Evolutionary conservation across 2,113 vertebrate species (phyloP), one percentile per base, ranked within the genome.

Genomic region (Platycercus adscitus): DNA sequence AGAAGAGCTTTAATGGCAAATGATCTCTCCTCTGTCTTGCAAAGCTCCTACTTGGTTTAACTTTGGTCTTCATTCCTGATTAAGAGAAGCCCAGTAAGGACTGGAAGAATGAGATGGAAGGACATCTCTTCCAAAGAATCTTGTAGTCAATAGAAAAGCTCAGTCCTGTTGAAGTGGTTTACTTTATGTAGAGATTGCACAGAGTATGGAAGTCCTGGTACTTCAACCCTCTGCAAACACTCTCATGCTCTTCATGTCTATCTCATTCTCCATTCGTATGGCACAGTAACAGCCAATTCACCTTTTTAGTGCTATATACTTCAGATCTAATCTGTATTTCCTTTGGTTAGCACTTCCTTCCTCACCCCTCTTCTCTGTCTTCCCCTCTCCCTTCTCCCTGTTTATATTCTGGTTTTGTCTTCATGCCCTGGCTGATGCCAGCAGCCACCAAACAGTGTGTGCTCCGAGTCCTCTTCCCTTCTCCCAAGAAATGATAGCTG

Each of bases 351-450:
- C 47, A 58, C 31, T 73, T 94, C 58, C 37, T 87, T 65, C 28
- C 60, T 70, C 66, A 41, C 44, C 31, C 63, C 52, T 71, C 13
- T 80, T 66, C 63, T 73, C 73, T 84, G 52, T 44, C 37, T 17
- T 41, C 11, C 11, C 19, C 31, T 37, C 44, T 90, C 21, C 13
- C 28, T 85, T 71, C 76, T 82, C 58, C 44, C 21, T 73, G 17
- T 85, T 94, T 83, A 31, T 73, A 81, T 71, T 93, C 63, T 73
- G 70, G 23, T 86, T 96, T 94, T 86, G 35, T 89, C 64, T 72
- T 66, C 16, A n/a, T 37, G 58, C 75, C 43, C 58, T 81, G 47
- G 44, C 26, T 44, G 72, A 71, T 76, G 70, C 33, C 77, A 87
- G 50, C 33, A 77, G 43, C 37, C 64, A 46, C 41, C 18, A 19